These are phyloP conservation scores for Xylota segnis DNA, from an alignment of 2,888 invertebrate species.

Conservation along the genomic window DNA sequence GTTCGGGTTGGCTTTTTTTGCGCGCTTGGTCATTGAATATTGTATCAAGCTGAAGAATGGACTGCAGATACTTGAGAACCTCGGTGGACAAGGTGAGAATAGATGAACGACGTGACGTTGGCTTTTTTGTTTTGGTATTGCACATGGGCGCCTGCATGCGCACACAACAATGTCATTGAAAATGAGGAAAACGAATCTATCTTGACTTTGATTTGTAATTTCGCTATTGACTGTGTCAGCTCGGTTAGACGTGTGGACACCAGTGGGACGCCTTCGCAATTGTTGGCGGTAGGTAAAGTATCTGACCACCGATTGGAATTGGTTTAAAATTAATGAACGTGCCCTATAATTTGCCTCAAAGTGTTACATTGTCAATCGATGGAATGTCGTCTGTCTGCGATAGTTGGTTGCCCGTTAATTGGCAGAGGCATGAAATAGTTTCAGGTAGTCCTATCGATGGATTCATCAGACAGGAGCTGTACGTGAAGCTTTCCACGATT, in stretches of 20 bases:
- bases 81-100: conserved; percentile 38
- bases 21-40: conserved; percentile 60
- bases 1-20: conserved; percentile 47
- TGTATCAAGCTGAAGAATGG: conserved; percentile 28
- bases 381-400: background rate
- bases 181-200: conserved; percentile 51
- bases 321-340: conserved; percentile 30
- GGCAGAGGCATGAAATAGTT: background rate
- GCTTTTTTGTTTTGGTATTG: conserved; percentile 10
- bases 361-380: conserved; percentile 46
- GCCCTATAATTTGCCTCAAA: conserved; percentile 30
- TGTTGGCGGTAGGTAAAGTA: conserved; percentile 15
- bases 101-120: conserved; percentile 60
- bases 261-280: conserved; percentile 55
- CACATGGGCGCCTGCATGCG: conserved; percentile 62
- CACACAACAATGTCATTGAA: conserved; percentile 46
- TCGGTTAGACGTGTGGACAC: conserved; percentile 61
- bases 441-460: background rate
- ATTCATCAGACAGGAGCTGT: background rate
- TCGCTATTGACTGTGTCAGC: conserved; percentile 67
- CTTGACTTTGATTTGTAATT: conserved; percentile 66
- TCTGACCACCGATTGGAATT: conserved; percentile 1
- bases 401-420: conserved; percentile 2
- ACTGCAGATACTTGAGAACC: conserved; percentile 20
- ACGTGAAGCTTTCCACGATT: background rate